These are phyloP conservation scores for Mormyrops boulengeri DNA, from an alignment of 2,797 vertebrate genomes.

Conservation along the genomic window DNA sequence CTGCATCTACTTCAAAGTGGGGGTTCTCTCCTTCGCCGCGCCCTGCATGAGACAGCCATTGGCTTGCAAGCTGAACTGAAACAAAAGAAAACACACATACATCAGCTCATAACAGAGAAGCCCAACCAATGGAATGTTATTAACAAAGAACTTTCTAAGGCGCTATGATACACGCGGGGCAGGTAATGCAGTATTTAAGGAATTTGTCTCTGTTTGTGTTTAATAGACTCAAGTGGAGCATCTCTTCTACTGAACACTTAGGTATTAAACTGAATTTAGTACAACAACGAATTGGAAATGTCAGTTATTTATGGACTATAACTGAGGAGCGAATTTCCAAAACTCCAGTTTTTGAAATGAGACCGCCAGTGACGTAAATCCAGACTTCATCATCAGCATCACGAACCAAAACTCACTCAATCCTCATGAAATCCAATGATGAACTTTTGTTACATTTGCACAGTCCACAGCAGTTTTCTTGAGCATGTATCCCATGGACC, in stretches of 20 bases:
- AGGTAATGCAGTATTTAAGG: not conserved
- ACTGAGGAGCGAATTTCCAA: not conserved
- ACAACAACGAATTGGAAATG: not conserved
- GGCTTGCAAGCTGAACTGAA: not conserved
- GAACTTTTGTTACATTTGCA: not conserved
- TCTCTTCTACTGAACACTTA: not conserved
- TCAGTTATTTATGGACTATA: not conserved
- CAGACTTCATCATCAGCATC: not conserved
- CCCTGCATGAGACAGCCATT: not conserved
- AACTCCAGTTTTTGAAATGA: not conserved
- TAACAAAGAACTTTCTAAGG: not conserved
- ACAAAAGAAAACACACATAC: not conserved
- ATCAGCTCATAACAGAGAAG: not conserved
- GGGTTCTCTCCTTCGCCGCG: not conserved
- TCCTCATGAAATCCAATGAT: not conserved
- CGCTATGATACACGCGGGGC: not conserved
- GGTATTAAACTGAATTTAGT: not conserved
- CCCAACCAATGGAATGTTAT: not conserved
- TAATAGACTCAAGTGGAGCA: not conserved
- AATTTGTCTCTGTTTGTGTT: not conserved
- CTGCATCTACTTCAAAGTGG: not conserved
- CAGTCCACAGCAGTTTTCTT: not conserved
- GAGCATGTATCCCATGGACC: not conserved
- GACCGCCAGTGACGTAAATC: not conserved
- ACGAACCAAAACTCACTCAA: not conserved